Base-by-base conservation (phyloP, 2,113 vertebrate species). In the Chamaea fasciata region DNA sequence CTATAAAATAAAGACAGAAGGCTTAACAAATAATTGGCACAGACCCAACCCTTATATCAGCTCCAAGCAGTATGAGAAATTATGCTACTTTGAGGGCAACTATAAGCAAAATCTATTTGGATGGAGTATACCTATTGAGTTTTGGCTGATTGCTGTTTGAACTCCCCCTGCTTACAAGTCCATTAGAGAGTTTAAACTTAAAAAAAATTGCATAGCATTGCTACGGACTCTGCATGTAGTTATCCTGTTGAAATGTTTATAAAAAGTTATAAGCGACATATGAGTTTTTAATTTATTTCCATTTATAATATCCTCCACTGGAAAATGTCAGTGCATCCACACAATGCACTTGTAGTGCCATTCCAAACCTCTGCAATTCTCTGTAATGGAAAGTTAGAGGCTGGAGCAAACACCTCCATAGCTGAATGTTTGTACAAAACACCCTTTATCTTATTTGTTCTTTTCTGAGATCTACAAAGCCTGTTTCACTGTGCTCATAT, bases 61-160 rank as follows among this genome's bases (percentile, higher is more conserved):
- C 60, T 83, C 95, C 47, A 89, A 94, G 46, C 50, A 95, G 69
- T 93, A 97, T 96, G 91, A 97, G 96, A 98, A 98, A 98, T 96
- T 91, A 86, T 95, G 83, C 67, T 97, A 87, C 44, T 92, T 27
- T 44, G 71, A 96, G 95, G 95, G 92, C 94, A 98, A 94, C 96
- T 93, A 35, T 83, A 77, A 96, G 89, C 77, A 84, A 96, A 95
- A 89, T 62, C 59, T 92, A 22, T 96, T 97, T 86, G 10, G 85
- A 91, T 96, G 74, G 92, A 83, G 57, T 74, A 80, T 92, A 97
- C 87, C 92, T 96, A 67, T 96, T 90, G 90, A 92, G 80, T 71
- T 95, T 97, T 97, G 96, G 93, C 94, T 97, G 97, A 62, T 97
- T 97, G 92, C 86, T 97, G 63, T 73, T 96, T 97, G 96, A 97